A percentile compares a stretch with the other conserved stretches of the same genome.
Evolutionary conservation across 2,888 invertebrate genomes (phyloP).

Genomic region (Schizotus pectinicornis): DNA sequence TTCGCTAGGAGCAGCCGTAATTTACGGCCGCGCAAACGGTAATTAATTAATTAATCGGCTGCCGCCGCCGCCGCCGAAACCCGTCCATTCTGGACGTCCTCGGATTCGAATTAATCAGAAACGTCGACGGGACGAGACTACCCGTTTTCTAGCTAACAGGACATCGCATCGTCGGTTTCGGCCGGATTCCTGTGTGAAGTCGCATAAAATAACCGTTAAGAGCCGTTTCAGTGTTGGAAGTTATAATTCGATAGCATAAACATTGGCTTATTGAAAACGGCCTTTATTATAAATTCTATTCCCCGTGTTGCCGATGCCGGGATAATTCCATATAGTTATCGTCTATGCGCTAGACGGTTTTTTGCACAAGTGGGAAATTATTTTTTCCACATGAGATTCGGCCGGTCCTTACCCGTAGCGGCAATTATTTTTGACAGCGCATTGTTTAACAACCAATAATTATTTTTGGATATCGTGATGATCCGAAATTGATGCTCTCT

Average conservation of each 20-base stretch:
- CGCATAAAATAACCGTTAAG: constrained; percentile 15
- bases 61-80: background rate
- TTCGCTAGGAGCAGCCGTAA: constrained; percentile 14
- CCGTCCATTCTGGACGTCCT: too few species aligned
- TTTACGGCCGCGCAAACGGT: constrained; percentile 13
- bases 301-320: background rate
- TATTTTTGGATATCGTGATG: constrained; percentile 30
- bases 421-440: constrained; percentile 32
- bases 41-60: constrained; percentile 19
- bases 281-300: constrained; percentile 16
- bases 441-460: constrained; percentile 31
- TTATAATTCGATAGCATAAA: constrained; percentile 13
- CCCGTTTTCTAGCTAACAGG: constrained; percentile 5
- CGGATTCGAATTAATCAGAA: background rate
- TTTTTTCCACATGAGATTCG: constrained; percentile 14
- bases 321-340: constrained; percentile 1
- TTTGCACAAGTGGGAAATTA: constrained; percentile 15
- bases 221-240: background rate
- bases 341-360: background rate
- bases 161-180: constrained; percentile 5
- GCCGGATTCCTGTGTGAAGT: constrained; percentile 1
- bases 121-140: background rate
- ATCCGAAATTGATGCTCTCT: constrained; percentile 20
- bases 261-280: background rate
- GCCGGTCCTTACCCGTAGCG: constrained; percentile 4